Evolutionary conservation across 2,888 invertebrate species (phyloP), one percentile per base, ranked within the genome.

Genomic region (Bombylius discolor): DNA sequence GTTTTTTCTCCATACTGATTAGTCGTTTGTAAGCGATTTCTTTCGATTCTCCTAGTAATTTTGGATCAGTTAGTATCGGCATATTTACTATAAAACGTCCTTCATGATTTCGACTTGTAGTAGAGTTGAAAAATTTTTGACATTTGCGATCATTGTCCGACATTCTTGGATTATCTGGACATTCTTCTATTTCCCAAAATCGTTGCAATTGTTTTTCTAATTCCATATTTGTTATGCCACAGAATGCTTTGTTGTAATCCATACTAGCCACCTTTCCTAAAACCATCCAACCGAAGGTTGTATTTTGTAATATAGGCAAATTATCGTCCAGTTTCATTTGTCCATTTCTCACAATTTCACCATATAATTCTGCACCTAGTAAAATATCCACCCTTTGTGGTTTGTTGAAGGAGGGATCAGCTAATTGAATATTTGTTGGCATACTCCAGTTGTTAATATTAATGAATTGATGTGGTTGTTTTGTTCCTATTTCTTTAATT

Each of bases 251-350:
- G 3, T 23, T 23, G 23, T 23, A 23, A 11, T 11, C 7, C 11
- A 11, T 6, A 48, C 34, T 49, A 46, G 23, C 45, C 23, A 13
- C 31, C 46, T 51, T 31, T 5, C 56, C 59, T 7, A 57, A 54
- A 11, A 59, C 56, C 48, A 58, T 23, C 56, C 55, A 57, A 4
- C 56, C 56, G 33, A 56, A 42, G 9, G 14, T 5, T 9, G 51
- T 56, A 12, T 58, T 55, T 53, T 59, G 58, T 12, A 59, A 48
- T 31, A 49, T 42, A 32, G 49, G 52, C 8, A 52, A 32, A 49
- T 36, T 42, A 14, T 6, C 3, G 23, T 49, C 32, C 5, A 56
- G 13, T 36, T 52, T 54, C 5, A 55, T 49, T 49, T 54, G 51
- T 36, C 53, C 31, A 45, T 50, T 52, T 5, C 45, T 23, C 5